Evolutionary conservation across 2,113 vertebrate species (phyloP), one percentile per base, ranked within the genome.

Genomic region (Apodemus sylvaticus): DNA sequence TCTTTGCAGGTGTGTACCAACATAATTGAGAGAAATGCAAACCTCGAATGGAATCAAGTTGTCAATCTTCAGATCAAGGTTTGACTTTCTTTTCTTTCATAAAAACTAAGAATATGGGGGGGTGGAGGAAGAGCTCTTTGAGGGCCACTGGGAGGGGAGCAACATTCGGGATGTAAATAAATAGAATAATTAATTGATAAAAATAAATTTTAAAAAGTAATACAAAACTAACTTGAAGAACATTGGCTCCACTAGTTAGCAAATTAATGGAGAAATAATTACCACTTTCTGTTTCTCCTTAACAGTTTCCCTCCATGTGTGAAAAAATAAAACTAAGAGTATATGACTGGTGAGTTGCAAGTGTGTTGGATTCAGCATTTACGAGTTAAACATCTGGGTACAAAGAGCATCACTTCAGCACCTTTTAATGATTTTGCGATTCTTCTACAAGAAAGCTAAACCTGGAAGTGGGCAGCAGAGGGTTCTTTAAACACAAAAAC

Each of bases 221-320:
- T 36, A 16, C 3, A 12, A 64, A 68, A 68, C 13, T 6, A 7
- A 1, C 11, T 24, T 6, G 86, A 64, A 93, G 26, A 78, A 14
- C 86, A 66, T 29, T 11, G 55, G 68, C 3, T 73, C 94, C 58
- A 55, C 19, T 48, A 51, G 34, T 85, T 48, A 73, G 24, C 73
- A 66, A 14, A 87, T 90, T 76, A n/a, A 55, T 95, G 58, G 86
- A 90, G 66, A 97, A 97, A 45, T 97, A 51, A 85, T n/a, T 34
- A 2, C 9, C 97, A 68, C 87, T 60, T 78, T 77, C 60, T 97
- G 8, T 36, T 90, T 97, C 66, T 91, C 78, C 98, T 90, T 93
- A 97, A 34, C 97, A 99, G 99, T 99, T 99, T 97, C 99, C 99
- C 10, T 99, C 99, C 0, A 98, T 99, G 99, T 99, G 99, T 98